Conservation (phyloP, 1,140 invertebrate genomes). For the Melanaphis sacchari region DNA sequence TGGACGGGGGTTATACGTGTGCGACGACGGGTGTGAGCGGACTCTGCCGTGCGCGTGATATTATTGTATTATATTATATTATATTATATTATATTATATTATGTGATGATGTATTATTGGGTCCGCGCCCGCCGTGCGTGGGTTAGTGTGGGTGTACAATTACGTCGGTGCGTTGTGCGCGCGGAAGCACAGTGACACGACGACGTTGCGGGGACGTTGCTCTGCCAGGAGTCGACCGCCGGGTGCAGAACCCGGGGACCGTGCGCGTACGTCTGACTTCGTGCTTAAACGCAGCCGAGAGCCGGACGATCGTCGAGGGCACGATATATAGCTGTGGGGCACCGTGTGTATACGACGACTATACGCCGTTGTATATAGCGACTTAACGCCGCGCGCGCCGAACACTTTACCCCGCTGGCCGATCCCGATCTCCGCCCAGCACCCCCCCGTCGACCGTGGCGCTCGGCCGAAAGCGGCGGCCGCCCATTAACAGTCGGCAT, state of each 20-base stretch:
- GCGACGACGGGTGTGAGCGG: too few species aligned
- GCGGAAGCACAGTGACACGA: background rate
- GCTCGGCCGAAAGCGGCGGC: constrained; percentile 24
- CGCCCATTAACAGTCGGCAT: background rate
- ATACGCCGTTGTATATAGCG: background rate
- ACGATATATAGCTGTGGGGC: background rate
- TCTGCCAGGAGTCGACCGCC: constrained; percentile 19
- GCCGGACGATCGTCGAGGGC: background rate
- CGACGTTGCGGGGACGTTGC: background rate
- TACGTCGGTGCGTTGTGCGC: background rate
- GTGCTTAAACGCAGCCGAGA: constrained; percentile 24
- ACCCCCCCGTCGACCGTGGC: constrained; percentile 33
- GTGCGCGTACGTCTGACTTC: constrained; percentile 32
- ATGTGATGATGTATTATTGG: too few species aligned
- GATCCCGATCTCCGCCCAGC: background rate
- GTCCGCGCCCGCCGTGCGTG: background rate
- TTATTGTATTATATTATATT: background rate
- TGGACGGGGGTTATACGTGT: too few species aligned
- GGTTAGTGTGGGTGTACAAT: background rate
- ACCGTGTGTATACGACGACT: background rate
- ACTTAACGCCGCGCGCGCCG: background rate
- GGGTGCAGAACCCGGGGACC: constrained; percentile 51
- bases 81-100: background rate
- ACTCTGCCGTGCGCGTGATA: too few species aligned
- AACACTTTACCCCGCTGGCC: constrained; percentile 35